Evolutionary conservation across 1,140 invertebrate genomes (phyloP).

Genomic region (Orius insidiosus): DNA sequence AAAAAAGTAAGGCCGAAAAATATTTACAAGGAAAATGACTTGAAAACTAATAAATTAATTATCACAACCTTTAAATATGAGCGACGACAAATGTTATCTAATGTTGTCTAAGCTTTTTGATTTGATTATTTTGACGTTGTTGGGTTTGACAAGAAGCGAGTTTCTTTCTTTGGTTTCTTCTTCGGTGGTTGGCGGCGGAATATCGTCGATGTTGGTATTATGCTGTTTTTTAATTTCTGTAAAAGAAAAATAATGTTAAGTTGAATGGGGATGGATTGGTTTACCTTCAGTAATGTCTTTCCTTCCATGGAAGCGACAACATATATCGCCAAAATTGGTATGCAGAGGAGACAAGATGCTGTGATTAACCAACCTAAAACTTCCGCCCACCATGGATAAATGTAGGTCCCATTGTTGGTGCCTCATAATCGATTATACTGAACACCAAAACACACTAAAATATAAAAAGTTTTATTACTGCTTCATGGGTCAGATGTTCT

Average conservation of each 20-base stretch:
- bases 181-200: constrained; percentile 1
- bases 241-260: constrained; percentile 6
- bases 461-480: no score
- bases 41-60: no score
- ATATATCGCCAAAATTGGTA: constrained; percentile 62
- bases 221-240: constrained; percentile 18
- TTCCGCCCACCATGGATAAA: constrained; percentile 70
- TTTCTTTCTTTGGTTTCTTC: constrained; percentile 6
- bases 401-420: constrained; percentile 58
- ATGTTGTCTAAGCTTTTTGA: constrained; percentile 6
- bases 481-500: constrained; percentile 20
- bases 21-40: no score
- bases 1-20: no score
- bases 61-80: no score
- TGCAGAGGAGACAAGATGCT: constrained; percentile 63
- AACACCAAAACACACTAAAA: constrained; percentile 64
- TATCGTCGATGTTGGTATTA: constrained; percentile 15
- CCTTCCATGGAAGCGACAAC: constrained; percentile 52
- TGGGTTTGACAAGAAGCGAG: no score
- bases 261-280: no score
- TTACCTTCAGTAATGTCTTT: constrained; percentile 48
- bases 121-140: background rate
- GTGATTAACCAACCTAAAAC: constrained; percentile 74
- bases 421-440: constrained; percentile 68
- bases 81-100: no score